phyloP scores from a whole-genome alignment of 2,797 vertebrate species.

The Bradypodion ventrale region DNA sequence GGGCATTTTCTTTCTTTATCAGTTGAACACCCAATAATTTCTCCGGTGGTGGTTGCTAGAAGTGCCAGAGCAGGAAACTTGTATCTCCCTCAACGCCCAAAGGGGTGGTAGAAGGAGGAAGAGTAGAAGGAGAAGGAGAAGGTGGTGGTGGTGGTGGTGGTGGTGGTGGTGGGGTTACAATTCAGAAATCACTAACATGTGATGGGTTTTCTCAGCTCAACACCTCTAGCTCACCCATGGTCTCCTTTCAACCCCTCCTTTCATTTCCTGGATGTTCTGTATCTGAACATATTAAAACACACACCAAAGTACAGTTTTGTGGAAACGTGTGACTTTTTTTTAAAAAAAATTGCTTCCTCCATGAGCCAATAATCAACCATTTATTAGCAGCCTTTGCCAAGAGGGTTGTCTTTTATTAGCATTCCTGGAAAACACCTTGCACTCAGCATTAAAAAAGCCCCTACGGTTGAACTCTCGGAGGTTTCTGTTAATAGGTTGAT shows the following conservation, averaged over 20 bases:
- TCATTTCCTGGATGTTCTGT: rapidly evolving
- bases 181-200: too few relatives aligned
- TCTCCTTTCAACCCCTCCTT: not conserved
- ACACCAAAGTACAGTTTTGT: too few relatives aligned
- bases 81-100: too few relatives aligned
- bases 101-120: too few relatives aligned
- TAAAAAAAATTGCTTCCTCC: rapidly evolving
- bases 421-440: slow-evolving; percentile 59
- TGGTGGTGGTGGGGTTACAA: too few relatives aligned
- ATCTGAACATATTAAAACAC: rapidly evolving
- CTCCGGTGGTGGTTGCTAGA: too few relatives aligned
- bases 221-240: too few relatives aligned
- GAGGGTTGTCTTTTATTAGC: rapidly evolving
- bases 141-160: too few relatives aligned
- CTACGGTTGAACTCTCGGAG: slow-evolving; percentile 47
- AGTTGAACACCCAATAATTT: too few relatives aligned
- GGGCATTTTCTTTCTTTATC: too few relatives aligned
- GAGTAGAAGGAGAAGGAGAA: too few relatives aligned
- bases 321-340: not conserved
- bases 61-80: too few relatives aligned
- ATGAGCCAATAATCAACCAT: rapidly evolving
- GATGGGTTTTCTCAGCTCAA: not conserved
- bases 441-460: slow-evolving; percentile 32
- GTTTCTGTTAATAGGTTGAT: slow-evolving; percentile 84
- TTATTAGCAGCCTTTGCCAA: not conserved